These are phyloP conservation scores for Heliconius hortense DNA, from an alignment of 2,888 invertebrate genomes.

Conservation along the genomic window DNA sequence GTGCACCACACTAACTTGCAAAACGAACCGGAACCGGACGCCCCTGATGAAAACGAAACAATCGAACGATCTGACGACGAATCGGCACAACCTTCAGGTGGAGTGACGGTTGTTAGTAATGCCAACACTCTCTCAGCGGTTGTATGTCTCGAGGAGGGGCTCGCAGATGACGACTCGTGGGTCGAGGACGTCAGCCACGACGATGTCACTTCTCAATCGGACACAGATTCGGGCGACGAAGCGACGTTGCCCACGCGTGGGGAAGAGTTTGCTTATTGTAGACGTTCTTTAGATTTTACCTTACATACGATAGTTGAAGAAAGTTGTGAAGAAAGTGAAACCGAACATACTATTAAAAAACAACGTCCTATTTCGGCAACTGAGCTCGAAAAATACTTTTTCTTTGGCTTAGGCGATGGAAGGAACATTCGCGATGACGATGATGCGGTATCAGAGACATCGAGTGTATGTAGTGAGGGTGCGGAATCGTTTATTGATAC, in stretches of 20 bases:
- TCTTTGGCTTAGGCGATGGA: conserved; percentile 91
- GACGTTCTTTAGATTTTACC: conserved; percentile 92
- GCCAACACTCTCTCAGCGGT: conserved; percentile 87
- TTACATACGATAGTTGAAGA: conserved; percentile 96
- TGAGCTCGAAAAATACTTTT: conserved; percentile 95
- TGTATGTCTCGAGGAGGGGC: conserved; percentile 90
- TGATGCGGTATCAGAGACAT: conserved; percentile 89
- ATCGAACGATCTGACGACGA: conserved; percentile 76
- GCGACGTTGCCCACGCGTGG: conserved; percentile 87
- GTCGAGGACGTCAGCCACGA: conserved; percentile 93
- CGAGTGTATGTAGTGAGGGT: conserved; percentile 92
- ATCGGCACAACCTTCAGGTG: conserved; percentile 76
- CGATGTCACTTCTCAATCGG: conserved; percentile 85
- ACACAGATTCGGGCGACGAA: conserved; percentile 87
- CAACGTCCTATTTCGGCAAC: conserved; percentile 88
- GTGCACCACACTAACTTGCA: conserved; percentile 86
- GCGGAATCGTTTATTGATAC: conserved; percentile 87
- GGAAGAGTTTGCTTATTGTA: conserved; percentile 90
- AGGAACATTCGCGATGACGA: conserved; percentile 81
- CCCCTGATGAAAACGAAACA: conserved; percentile 61
- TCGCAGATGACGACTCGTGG: conserved; percentile 96
- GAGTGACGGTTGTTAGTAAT: conserved; percentile 87
- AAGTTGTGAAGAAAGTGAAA: conserved; percentile 96
- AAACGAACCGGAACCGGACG: conserved; percentile 66
- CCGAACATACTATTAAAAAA: conserved; percentile 85